Percentiles rank a stretch among this genome's conserved stretches.
These are phyloP conservation scores for Rhagophthalmus giganteus DNA, from an alignment of 2,888 invertebrate species.

Conservation along the genomic window DNA sequence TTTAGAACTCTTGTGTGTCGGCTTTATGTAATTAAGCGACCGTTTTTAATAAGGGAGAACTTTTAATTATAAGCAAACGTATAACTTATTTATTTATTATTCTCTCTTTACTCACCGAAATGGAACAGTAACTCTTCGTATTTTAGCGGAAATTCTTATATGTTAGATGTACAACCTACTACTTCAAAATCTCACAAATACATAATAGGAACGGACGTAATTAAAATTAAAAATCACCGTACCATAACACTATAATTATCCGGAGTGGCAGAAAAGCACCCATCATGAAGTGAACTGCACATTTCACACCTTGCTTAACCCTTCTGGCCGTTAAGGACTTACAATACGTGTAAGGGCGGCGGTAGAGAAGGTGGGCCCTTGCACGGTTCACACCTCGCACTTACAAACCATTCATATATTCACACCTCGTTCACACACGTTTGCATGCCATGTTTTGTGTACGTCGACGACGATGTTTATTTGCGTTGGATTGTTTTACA, in stretches of 20 bases:
- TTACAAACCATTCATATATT: slow-evolving; percentile 35
- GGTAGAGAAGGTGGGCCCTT: slow-evolving; percentile 34
- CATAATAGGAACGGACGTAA: slow-evolving; percentile 24
- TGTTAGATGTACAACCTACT: not conserved
- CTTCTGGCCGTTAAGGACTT: slow-evolving; percentile 28
- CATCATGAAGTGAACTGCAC: slow-evolving; percentile 29
- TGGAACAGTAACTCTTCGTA: slow-evolving; percentile 6
- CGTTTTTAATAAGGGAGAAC: no score
- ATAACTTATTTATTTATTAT: slow-evolving; percentile 3
- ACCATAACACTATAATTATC: slow-evolving; percentile 32
- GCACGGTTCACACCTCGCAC: slow-evolving; percentile 35
- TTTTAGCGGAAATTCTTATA: slow-evolving; percentile 12
- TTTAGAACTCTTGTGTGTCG: no score
- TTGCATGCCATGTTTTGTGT: slow-evolving; percentile 29
- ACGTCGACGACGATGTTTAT: slow-evolving; percentile 33
- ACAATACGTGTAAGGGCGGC: slow-evolving; percentile 31
- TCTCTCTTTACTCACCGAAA: slow-evolving; percentile 3
- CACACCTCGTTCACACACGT: slow-evolving; percentile 32
- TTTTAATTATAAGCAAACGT: no score
- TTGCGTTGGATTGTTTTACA: slow-evolving; percentile 33
- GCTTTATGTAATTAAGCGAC: no score
- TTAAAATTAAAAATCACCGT: slow-evolving; percentile 27
- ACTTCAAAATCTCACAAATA: slow-evolving; percentile 13
- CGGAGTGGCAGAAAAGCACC: slow-evolving; percentile 26
- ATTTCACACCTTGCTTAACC: slow-evolving; percentile 38